These are phyloP conservation scores for Agelastica alni DNA, from an alignment of 2,888 invertebrate genomes.

Conservation along the genomic window DNA sequence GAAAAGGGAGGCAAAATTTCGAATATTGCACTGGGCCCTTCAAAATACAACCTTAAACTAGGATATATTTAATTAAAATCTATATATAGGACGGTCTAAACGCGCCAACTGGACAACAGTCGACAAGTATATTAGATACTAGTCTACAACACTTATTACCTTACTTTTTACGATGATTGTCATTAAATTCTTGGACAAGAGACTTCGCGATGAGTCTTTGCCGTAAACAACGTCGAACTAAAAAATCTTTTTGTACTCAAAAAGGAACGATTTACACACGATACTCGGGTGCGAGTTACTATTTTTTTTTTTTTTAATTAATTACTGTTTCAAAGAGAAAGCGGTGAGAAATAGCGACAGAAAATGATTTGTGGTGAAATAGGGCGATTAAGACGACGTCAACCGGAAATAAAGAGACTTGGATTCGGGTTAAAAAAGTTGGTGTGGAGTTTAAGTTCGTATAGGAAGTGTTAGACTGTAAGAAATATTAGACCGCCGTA, in stretches of 20 bases:
- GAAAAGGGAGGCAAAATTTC: constrained; percentile 25
- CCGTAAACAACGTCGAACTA: constrained; percentile 51
- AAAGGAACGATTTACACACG: constrained; percentile 44
- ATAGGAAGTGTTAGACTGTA: constrained; percentile 49
- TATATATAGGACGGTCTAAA: constrained; percentile 31
- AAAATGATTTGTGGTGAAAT: constrained; percentile 14
- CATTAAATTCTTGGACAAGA: constrained; percentile 57
- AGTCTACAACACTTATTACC: constrained; percentile 35
- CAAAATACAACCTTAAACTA: constrained; percentile 12
- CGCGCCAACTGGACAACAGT: constrained; percentile 19
- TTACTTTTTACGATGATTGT: constrained; percentile 52
- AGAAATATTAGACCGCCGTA: constrained; percentile 61
- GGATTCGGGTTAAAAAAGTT: constrained; percentile 50
- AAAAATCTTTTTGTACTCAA: constrained; percentile 50
- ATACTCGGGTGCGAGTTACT: constrained; percentile 25
- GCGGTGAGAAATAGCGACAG: constrained; percentile 16
- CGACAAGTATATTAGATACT: constrained; percentile 16
- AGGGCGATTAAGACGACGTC: constrained; percentile 20
- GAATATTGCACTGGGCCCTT: constrained; percentile 50
- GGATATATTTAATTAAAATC: constrained; percentile 6
- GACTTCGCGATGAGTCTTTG: constrained; percentile 50
- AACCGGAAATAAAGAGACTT: constrained; percentile 11
- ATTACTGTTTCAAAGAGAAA: neutral
- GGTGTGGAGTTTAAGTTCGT: constrained; percentile 49
- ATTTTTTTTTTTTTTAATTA: too few species aligned